Base-by-base conservation (phyloP, 2,888 invertebrate species). In the Pterobdella sp. region DNA sequence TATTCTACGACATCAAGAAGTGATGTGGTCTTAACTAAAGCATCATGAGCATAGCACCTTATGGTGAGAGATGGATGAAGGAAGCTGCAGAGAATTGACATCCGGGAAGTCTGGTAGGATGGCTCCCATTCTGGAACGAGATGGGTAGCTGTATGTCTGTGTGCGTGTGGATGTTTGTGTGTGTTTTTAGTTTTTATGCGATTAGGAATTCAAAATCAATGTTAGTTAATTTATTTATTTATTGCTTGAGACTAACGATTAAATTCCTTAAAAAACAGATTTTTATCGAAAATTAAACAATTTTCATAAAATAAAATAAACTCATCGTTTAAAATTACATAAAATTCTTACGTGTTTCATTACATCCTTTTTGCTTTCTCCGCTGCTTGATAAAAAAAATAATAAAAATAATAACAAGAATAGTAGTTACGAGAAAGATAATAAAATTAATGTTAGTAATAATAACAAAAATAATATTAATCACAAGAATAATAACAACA, bases 81-180 rank as follows among this genome's bases (percentile, higher is more conserved):
- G 84, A 1, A 85, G 78, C 73, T 81, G 80, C 18, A 85, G 77
- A 42, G 83, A 83, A 69, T 80, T 81, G n/a, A 84, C 78, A 65
- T 80, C 81, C 0, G 85, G 85, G 76, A 85, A 85, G 42, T 84
- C 84, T 4, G 84, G 85, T 10, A 85, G 77, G 63, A 84, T 78
- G 0, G 84, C 82, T n/a, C 83, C 83, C 81, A 84, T 77, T 75
- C 82, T 83, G 3, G 81, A 81, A 26, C 82, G 72, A 1, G 82
- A 81, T 0, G 81, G 81, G 66, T 81, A 81, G 3, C 81, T 79
- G 60, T 80, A 79, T 3, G 80, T 78, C 80, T 81, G 77, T n/a
- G 26, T 66, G 32, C 22, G 18, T 36, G 37, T 22, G 36, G 29
- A 22, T 52, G 22, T 22, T 67, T 7, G 37, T 26, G 34, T 35